A percentile compares a stretch with the other conserved stretches of the same genome.
Evolutionary conservation across 2,888 invertebrate genomes (phyloP).

Genomic region (Folsomia manolachei): DNA sequence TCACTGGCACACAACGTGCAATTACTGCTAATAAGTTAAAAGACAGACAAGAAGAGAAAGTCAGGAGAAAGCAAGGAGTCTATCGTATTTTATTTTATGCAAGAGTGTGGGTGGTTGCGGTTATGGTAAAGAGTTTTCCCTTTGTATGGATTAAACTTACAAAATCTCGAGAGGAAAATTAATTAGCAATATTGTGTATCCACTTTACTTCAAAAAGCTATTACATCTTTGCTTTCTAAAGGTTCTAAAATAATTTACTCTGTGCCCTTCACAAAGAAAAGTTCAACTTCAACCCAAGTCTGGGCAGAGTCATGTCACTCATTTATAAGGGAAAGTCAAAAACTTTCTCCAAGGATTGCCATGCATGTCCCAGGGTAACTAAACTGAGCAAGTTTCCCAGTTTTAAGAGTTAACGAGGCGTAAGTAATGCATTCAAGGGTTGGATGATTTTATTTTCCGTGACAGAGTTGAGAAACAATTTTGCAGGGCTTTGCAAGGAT

Average conservation of each 20-base stretch:
- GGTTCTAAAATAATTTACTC: too few species aligned
- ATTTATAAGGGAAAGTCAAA: not conserved
- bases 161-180: too few species aligned
- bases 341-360: not conserved
- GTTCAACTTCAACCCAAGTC: not conserved
- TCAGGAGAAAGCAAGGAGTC: too few species aligned
- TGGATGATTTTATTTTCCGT: not conserved
- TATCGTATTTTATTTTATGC: too few species aligned
- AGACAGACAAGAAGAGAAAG: not conserved
- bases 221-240: too few species aligned
- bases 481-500: not conserved
- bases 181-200: too few species aligned
- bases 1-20: not conserved
- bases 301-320: not conserved
- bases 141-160: too few species aligned
- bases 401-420: constrained; percentile 1
- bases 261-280: not conserved
- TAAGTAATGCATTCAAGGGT: not conserved
- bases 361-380: not conserved
- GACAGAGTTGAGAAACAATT: not conserved
- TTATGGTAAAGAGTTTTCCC: too few species aligned
- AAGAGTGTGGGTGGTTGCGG: too few species aligned
- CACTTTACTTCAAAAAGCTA: too few species aligned
- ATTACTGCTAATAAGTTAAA: not conserved
- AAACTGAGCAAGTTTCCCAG: not conserved